phyloP scores from a whole-genome alignment of 2,888 invertebrate species.

The Celastrina argiolus region DNA sequence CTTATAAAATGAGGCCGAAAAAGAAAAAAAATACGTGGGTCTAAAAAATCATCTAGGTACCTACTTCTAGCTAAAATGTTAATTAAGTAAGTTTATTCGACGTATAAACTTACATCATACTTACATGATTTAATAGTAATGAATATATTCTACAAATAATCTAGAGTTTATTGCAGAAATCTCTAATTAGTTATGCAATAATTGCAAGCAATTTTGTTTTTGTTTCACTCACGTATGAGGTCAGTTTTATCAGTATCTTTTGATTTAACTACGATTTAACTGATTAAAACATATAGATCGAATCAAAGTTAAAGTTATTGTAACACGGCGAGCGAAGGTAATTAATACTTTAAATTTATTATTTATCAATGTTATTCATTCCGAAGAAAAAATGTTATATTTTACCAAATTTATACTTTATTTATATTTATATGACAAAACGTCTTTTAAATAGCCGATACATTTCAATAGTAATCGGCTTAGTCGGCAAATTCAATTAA shows the following conservation, averaged over 20 bases:
- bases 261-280: not conserved
- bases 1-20: no score
- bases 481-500: conserved; percentile 13
- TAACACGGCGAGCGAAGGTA: not conserved
- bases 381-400: not conserved
- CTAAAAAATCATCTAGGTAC: no score
- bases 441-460: not conserved
- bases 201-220: not conserved
- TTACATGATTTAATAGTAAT: no score
- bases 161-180: not conserved
- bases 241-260: not conserved
- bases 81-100: no score
- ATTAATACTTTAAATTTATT: not conserved
- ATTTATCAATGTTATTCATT: not conserved
- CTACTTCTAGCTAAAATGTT: no score
- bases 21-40: no score
- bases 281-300: not conserved
- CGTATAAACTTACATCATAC: no score
- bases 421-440: not conserved
- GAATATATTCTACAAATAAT: no score
- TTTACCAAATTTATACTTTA: not conserved
- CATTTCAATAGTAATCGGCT: conserved; percentile 12
- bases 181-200: not conserved
- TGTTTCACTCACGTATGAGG: conserved; percentile 3
- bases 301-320: not conserved